Evolutionary conservation across 53 echinoderm and acorn worm species (phyloP).

Genomic region (Hippasteria phrygiana): DNA sequence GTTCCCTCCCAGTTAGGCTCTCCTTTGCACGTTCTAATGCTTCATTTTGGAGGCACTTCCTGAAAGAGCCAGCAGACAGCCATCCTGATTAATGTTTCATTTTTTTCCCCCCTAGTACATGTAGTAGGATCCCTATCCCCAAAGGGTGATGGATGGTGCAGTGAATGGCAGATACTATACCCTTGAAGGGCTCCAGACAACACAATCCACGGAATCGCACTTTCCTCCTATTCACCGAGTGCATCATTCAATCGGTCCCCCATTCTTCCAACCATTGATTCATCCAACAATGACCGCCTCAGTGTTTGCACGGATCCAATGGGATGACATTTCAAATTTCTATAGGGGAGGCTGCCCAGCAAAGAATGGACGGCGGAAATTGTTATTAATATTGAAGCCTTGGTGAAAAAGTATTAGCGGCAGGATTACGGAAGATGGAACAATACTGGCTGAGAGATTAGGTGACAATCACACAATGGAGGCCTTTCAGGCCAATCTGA

Average conservation of each 20-base stretch:
- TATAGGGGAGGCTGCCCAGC: slow-evolving; percentile 24
- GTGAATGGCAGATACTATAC: slow-evolving; percentile 42
- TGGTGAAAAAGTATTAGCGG: slow-evolving; percentile 53
- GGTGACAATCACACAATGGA: slow-evolving; percentile 60
- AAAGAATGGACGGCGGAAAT: slow-evolving; percentile 56
- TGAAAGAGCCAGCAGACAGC: slow-evolving; percentile 7
- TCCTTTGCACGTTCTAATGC: not conserved
- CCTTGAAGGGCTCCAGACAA: slow-evolving; percentile 1
- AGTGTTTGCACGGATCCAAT: slow-evolving; percentile 36
- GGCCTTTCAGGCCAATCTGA: slow-evolving; percentile 36
- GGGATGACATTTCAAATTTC: slow-evolving; percentile 52
- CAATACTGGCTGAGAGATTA: slow-evolving; percentile 51
- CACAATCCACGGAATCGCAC: slow-evolving; percentile 49
- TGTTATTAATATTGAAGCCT: slow-evolving; percentile 69
- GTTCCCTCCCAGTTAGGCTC: slow-evolving; percentile 12
- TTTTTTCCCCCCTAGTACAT: slow-evolving; percentile 28
- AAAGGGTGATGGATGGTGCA: slow-evolving; percentile 22
- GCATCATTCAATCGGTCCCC: slow-evolving; percentile 44
- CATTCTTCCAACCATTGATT: slow-evolving; percentile 44
- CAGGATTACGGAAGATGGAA: slow-evolving; percentile 54
- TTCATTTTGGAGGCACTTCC: slow-evolving; percentile 33
- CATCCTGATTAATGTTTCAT: slow-evolving; percentile 56
- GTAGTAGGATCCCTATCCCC: slow-evolving; percentile 3
- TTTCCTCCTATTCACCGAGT: slow-evolving; percentile 30
- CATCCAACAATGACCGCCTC: slow-evolving; percentile 47